phyloP scores from a whole-genome alignment of 2,113 vertebrate species.

The Ornithorhynchus anatinus region DNA sequence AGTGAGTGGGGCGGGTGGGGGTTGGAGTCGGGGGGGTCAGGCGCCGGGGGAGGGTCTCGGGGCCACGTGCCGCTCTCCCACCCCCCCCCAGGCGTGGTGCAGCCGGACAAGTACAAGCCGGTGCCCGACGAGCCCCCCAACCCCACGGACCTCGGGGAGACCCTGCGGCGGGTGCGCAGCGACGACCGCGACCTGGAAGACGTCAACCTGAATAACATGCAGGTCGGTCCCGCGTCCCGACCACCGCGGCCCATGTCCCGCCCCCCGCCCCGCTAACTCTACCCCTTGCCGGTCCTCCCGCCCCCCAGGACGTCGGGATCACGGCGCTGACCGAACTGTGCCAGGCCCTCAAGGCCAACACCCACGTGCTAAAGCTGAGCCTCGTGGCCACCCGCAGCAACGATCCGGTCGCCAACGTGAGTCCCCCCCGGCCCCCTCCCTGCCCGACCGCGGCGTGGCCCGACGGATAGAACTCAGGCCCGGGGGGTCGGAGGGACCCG shows the following conservation, averaged over 20 bases:
- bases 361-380: slow-evolving; percentile 83
- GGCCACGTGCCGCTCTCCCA: background rate
- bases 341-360: slow-evolving; percentile 88
- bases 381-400: slow-evolving; percentile 93
- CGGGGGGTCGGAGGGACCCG: no score
- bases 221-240: slow-evolving; percentile 70
- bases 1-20: slow-evolving; percentile 75
- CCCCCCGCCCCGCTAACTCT: background rate
- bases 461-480: no score
- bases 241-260: no score
- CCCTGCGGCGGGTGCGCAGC: slow-evolving; percentile 80
- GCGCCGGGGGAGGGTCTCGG: background rate
- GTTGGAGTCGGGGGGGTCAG: background rate
- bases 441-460: background rate
- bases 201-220: slow-evolving; percentile 97
- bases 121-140: slow-evolving; percentile 93
- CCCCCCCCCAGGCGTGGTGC: slow-evolving; percentile 86
- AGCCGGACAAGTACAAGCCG: slow-evolving; percentile 87
- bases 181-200: slow-evolving; percentile 83
- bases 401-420: slow-evolving; percentile 89
- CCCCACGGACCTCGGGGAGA: slow-evolving; percentile 89
- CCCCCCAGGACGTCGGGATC: slow-evolving; percentile 89
- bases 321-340: slow-evolving; percentile 86
- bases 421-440: slow-evolving; percentile 31
- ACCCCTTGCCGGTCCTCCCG: background rate